Evolutionary conservation across 2,797 vertebrate species (phyloP).

Genomic region (Lithobates sylvaticus): DNA sequence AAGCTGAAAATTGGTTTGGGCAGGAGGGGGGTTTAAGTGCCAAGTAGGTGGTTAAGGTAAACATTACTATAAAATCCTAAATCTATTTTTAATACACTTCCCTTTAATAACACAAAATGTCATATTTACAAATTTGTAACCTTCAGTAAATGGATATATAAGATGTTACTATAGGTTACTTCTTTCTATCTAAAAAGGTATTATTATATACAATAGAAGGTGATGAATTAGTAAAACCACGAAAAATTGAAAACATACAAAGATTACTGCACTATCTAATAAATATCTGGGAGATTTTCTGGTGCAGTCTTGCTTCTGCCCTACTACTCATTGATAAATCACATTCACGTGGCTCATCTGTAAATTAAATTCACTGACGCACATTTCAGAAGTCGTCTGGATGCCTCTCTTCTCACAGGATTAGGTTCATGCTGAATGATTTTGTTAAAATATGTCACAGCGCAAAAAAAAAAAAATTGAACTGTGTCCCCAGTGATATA

Average conservation of each 20-base stretch:
- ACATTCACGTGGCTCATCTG: background rate
- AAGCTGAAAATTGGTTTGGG: too few relatives aligned
- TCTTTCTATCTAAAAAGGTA: too few relatives aligned
- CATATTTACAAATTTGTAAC: too few relatives aligned
- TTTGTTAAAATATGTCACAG: conserved; percentile 61
- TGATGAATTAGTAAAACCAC: background rate
- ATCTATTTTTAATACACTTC: too few relatives aligned
- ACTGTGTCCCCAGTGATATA: conserved; percentile 66
- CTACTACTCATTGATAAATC: conserved; percentile 34
- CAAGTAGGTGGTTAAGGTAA: too few relatives aligned
- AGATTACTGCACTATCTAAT: conserved; percentile 2
- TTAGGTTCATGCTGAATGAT: conserved; percentile 60
- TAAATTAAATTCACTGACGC: conserved; percentile 37
- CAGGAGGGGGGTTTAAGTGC: too few relatives aligned
- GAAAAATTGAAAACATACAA: background rate
- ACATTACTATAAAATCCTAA: too few relatives aligned
- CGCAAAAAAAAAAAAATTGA: conserved; percentile 64
- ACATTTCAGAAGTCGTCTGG: conserved; percentile 17
- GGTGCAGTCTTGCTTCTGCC: background rate
- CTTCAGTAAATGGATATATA: too few relatives aligned
- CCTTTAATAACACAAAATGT: too few relatives aligned
- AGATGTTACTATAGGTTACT: too few relatives aligned
- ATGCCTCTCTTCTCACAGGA: conserved; percentile 4
- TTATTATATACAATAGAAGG: too few relatives aligned
- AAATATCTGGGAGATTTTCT: background rate